Base-by-base conservation (phyloP, 2,888 invertebrate genomes). In the Protodeltote pygarga region DNA sequence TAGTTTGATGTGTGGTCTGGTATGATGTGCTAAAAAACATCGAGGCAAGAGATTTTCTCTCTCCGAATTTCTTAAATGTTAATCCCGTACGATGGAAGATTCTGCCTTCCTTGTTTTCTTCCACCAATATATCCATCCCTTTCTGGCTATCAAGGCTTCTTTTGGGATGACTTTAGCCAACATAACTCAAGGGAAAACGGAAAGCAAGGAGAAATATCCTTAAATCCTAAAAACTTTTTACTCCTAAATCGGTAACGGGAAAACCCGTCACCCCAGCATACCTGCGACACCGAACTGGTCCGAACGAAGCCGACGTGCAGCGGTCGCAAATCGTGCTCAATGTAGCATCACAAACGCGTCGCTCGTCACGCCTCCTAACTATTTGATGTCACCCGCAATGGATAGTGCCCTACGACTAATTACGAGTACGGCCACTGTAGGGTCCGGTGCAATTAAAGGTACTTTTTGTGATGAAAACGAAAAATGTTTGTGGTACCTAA, bases 321-420 rank as follows among this genome's bases (percentile, higher is more conserved):
- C 48, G 48, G 64, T 77, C 75, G 71, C 83, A 84, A 81, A 78
- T 84, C 75, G 76, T 73, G 74, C 41, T 79, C 79, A 84, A 84
- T 81, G 83, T 77, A 58, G 73, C 82, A 75, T 74, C 54, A 66
- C 79, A 67, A 73, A 69, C 71, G 68, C 58, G 62, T 39, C 61
- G 65, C 47, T n/a, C 61, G 61, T 54, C 59, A 55, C 64, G 70
- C 49, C 69, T 65, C 51, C 60, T 71, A 70, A 71, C 62, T 72
- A 67, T 70, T 27, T 58, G 61, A 65, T 55, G 60, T 45, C 53
- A 40, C 50, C 65, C 59, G 45, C 52, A 71, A 58, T 61, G 51
- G 66, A 65, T 53, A 53, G 60, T 54, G 53, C 47, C 65, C 51
- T 60, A 53, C 48, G 38, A 34, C 51, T 60, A 63, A 66, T 60